phyloP scores from a whole-genome alignment of 2,113 vertebrate species.

The Megalops atlanticus region DNA sequence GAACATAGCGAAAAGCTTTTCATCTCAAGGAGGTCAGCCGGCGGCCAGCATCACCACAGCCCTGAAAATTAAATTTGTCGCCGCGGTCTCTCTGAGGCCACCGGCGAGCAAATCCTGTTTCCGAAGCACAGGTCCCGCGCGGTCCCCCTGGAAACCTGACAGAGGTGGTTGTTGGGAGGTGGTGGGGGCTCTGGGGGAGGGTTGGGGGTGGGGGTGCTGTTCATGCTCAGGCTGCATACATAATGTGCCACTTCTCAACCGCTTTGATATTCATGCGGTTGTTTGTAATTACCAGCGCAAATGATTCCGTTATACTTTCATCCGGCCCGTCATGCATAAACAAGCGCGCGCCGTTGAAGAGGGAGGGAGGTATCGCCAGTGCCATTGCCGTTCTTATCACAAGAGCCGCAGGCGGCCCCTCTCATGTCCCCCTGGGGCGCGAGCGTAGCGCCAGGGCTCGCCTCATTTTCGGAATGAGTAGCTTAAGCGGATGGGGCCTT shows the following conservation, averaged over 20 bases:
- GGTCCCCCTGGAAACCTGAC: too few species aligned
- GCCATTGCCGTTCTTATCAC: neutral
- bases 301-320: constrained; percentile 1
- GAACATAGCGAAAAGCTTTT: neutral
- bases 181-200: too few species aligned
- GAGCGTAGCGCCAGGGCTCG: neutral
- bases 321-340: neutral
- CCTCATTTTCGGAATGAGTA: neutral
- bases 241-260: neutral
- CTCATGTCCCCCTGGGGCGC: neutral
- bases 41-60: neutral
- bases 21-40: neutral
- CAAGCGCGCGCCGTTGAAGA: neutral
- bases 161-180: neutral
- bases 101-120: too few species aligned
- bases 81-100: too few species aligned
- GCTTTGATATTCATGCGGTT: neutral
- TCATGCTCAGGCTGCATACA: neutral
- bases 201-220: too few species aligned
- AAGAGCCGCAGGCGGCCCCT: neutral
- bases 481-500: neutral
- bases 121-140: neutral
- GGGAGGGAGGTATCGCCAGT: neutral
- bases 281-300: constrained; percentile 23
- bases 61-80: neutral